Base-by-base conservation (phyloP, 2,888 invertebrate species). In the Neria commutata region DNA sequence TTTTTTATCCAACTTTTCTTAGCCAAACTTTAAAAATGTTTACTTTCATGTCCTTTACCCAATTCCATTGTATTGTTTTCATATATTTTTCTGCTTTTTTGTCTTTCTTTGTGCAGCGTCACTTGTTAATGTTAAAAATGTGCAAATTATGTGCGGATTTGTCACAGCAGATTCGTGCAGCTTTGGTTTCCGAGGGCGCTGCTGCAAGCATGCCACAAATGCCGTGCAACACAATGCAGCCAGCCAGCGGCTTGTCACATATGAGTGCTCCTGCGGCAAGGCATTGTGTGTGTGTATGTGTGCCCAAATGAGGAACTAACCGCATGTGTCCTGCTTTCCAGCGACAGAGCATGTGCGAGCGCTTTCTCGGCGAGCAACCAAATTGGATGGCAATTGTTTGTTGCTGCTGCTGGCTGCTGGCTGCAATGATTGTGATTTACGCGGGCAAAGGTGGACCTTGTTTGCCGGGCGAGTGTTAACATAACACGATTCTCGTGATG, bases 401-500 rank as follows among this genome's bases (percentile, higher is more conserved):
- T 37, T 42, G 3, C 19, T 19, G 19, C 21, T 19, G 19, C 42
- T 8, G 5, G 37, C 37, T n/a, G 37, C n/a, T 4, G 16, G 6
- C 37, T 4, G 37, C 57, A 59, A 63, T 62, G 55, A 48, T 48
- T 55, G 55, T 55, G 55, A 55, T 55, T 55, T 55, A 55, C 55
- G 55, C 55, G 55, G 64, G 61, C 62, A 56, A 54, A 61, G 61
- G 56, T 64, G 54, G 42, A 42, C 42, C 19, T 14, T 37, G 37
- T 4, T 14, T 37, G 37, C 10, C 37, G n/a, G n/a, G 21, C 42
- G 42, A 42, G 63, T 67, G 66, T 63, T 66, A 77, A 77, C 68
- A 72, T 71, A 74, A 75, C 76, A 76, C 76, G 76, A 77, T 76
- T 77, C 75, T 76, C 76, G 76, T 76, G 76, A 76, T 75, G 74